Base-by-base conservation (phyloP, 1,140 invertebrate genomes). In the Camponotus floridanus region DNA sequence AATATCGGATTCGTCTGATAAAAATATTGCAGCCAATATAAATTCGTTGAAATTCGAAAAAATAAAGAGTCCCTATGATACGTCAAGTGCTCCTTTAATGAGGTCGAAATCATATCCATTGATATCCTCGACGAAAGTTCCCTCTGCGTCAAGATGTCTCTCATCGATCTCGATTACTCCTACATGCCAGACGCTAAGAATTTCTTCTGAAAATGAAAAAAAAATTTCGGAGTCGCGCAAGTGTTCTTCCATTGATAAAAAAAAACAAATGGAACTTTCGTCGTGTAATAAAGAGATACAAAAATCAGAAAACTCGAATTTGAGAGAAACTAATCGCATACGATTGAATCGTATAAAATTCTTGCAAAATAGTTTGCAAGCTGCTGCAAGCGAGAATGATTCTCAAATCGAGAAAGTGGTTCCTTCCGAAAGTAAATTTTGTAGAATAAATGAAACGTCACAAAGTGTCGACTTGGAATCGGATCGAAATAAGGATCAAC, bases 311-410 rank as follows among this genome's bases (percentile, higher is more conserved):
- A n/a, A 6, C 18, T 55, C 87, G 3, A 78, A 67, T 2, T 31
- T 78, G 8, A 79, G 15, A 13, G 88, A 90, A 31, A 61, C 26
- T 0, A 90, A 87, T 65, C 84, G 48, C 18, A 18, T 51, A 51
- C 48, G 86, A 61, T 36, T 83, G 33, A 87, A 79, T 68, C 89
- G 89, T 8, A 78, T 88, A 3, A 81, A 67, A 67, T 90, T 90
- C 15, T 42, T 90, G 2, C 42, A 62, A 45, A 21, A 2, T 70
- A 83, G 68, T 26, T 31, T 74, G 2, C 67, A 65, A 7, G 9
- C 39, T 11, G 21, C 31, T 18, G n/a, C 21, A 6, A 45, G 33
- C 51, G 61, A 71, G 33, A 15, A 45, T 18, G 18, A 61, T 59
- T 21, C n/a, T 73, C 26, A 59, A 5, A 21, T 36, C 6, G 68